Evolutionary conservation across 2,797 vertebrate genomes (phyloP), one percentile per base, ranked within the genome.

Genomic region (Onychomys torridus): DNA sequence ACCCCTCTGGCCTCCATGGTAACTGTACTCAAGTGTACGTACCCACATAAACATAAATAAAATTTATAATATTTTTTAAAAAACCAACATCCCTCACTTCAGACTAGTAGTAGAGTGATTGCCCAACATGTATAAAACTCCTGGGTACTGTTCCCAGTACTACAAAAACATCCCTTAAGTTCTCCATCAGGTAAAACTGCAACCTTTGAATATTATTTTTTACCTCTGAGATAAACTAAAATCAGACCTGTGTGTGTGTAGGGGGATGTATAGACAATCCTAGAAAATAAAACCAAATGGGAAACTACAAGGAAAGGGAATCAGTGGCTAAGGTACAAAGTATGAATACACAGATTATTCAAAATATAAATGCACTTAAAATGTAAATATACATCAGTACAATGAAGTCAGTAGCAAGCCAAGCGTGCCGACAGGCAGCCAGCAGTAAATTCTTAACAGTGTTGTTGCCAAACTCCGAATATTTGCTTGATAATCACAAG

Each of bases 281-380:
- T 61, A 77, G 67, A 93, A 93, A 71, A 67, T n/a, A 82, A 82
- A 27, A 40, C 34, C 65, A 82, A n/a, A 67, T n/a, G 32, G 57
- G 71, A 90, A 93, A 85, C 27, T 40, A 75, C 32, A 61, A 76
- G 85, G 32, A 92, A 49, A 81, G 65, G 43, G 67, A 81, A 9
- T 89, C 52, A 77, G 40, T 69, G 34, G 37, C 92, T 92, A 55
- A 85, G 37, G n/a, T 76, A 55, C n/a, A 94, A 27, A 46, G 27
- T 59, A 4, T 67, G 17, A 96, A 75, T 67, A 3, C 23, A 76
- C 32, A 57, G 27, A 32, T 85, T 89, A 73, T 82, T 96, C 52
- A 89, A 96, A 97, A 61, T 76, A 78, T 40, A 76, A 89, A 75
- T 82, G 40, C 32, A 65, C 69, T 89, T 95, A 75, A 57, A 52